phyloP scores from a whole-genome alignment of 2,113 vertebrate species.

The Puntigrus tetrazona region DNA sequence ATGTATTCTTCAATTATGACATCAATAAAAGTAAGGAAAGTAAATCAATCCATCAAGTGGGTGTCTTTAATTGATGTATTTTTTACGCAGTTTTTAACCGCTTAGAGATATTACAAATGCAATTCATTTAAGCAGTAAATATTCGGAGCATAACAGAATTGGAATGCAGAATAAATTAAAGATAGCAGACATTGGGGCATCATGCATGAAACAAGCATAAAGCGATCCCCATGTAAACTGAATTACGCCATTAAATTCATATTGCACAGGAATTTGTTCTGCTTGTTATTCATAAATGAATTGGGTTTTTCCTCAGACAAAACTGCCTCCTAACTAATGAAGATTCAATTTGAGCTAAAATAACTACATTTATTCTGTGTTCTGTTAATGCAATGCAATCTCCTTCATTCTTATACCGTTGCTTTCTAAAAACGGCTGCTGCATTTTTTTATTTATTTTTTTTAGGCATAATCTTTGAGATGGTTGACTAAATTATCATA shows the following conservation, averaged over 20 bases:
- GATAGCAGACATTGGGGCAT: background rate
- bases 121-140: background rate
- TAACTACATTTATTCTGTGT: background rate
- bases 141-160: background rate
- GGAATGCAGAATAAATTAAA: constrained; percentile 10
- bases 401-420: too few species aligned
- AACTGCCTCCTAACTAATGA: background rate
- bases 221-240: background rate
- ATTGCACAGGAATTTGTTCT: background rate
- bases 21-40: background rate
- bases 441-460: too few species aligned
- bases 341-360: background rate
- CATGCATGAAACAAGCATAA: background rate
- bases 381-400: background rate
- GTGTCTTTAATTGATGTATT: constrained; percentile 8
- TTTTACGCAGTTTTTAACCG: background rate
- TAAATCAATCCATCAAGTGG: constrained; percentile 2
- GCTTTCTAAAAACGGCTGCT: too few species aligned
- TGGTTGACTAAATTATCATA: too few species aligned
- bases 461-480: too few species aligned
- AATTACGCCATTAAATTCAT: background rate
- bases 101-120: background rate
- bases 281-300: constrained; percentile 1
- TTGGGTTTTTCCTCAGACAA: background rate
- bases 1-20: constrained; percentile 39